Evolutionary conservation across 2,797 vertebrate species (phyloP), one percentile per base, ranked within the genome.

Genomic region (Poeciliopsis infans): DNA sequence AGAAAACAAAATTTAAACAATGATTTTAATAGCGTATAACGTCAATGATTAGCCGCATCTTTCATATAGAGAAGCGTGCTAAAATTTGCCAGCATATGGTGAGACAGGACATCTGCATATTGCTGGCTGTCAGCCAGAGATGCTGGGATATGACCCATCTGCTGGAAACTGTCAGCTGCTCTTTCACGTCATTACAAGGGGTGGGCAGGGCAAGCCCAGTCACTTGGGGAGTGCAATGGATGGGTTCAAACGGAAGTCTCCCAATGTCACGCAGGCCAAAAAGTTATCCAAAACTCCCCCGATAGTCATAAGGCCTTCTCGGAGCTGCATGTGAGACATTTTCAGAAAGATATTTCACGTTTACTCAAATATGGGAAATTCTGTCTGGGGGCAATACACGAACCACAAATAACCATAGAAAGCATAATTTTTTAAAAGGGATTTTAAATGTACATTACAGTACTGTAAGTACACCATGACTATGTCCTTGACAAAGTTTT

Each of bases 31-130:
- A 8, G 36, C 0, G 1, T 43, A 15, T n/a, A 49, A 5, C 8
- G 1, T 72, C 46, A 41, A 2, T 66, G 15, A 69, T 5, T 55
- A 1, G 45, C 1, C 20, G 31, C 51, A 31, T 75, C 13, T 16
- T 69, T 80, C 36, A 74, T 41, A 51, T 45, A 20, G 15, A 55
- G 45, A 76, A 45, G 11, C 12, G 28, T 69, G 69, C 78, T 78
- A 83, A 72, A 36, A 83, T 85, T 77, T 78, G 75, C 68, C 10
- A 25, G 15, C 41, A 80, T 55, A 75, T 80, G 39, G 73, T 75
- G 68, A 72, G 74, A 66, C 4, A 69, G 69, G 71, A 75, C 68
- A 76, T 88, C 69, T 82, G 86, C 80, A 85, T 89, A 75, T 76
- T 69, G 74, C 51, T 78, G 77, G 87, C 77, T 79, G 77, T 77